Percentiles rank a stretch among this genome's conserved stretches.
These are phyloP conservation scores for Porites divaricata DNA, from an alignment of 92 coral and sea anemone genomes.

Conservation along the genomic window DNA sequence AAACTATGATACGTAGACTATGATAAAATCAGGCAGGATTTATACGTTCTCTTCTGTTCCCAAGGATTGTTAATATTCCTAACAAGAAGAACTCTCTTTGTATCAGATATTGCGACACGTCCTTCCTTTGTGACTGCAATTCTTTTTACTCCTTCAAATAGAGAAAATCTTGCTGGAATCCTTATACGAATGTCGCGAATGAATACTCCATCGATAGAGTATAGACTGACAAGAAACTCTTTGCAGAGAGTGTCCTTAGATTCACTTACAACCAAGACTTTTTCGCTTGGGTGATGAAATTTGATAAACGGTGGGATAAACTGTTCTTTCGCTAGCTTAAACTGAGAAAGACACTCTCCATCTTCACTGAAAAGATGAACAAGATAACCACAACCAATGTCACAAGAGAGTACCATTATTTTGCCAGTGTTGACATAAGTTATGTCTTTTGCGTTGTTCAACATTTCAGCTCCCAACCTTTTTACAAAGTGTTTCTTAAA, in stretches of 20 bases:
- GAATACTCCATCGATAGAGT: background rate
- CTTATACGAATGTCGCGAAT: background rate
- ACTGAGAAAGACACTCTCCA: background rate
- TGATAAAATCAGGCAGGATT: too few species aligned
- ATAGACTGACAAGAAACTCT: background rate
- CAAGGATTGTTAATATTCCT: background rate
- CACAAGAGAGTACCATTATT: background rate
- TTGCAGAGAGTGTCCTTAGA: background rate
- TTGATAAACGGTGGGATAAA: background rate
- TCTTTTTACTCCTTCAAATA: too few species aligned
- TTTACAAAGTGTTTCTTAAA: constrained; percentile 13
- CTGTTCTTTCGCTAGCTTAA: background rate
- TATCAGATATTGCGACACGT: background rate
- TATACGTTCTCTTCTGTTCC: background rate
- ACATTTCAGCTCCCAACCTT: constrained; percentile 8
- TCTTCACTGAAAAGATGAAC: background rate
- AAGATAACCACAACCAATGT: background rate
- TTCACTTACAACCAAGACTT: background rate
- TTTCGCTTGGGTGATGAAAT: background rate
- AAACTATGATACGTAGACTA: too few species aligned
- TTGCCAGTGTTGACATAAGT: constrained; percentile 24
- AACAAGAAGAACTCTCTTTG: background rate
- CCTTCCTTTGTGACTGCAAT: background rate
- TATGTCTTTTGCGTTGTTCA: background rate
- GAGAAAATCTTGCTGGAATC: too few species aligned